Evolutionary conservation across 2,113 vertebrate species (phyloP).

Genomic region (Lepus americanus): DNA sequence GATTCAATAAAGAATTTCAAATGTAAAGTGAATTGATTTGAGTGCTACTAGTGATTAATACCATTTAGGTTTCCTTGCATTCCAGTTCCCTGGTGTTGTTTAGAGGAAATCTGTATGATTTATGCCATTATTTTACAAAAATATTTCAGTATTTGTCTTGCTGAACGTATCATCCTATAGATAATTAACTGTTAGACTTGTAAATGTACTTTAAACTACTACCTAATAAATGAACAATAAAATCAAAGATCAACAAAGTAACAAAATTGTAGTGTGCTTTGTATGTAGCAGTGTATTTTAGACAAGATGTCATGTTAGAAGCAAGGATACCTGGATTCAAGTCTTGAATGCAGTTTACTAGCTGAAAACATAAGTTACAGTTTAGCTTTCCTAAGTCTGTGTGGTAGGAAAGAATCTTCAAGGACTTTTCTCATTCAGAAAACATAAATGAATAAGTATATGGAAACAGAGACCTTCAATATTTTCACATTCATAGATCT

Average conservation of each 20-base stretch:
- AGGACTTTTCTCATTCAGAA: neutral
- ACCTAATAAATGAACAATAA: neutral
- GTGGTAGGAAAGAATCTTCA: neutral
- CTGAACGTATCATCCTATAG: constrained; percentile 4
- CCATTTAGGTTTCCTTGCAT: neutral
- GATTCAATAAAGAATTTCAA: constrained; percentile 12
- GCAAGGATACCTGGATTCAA: neutral
- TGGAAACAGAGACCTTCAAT: neutral
- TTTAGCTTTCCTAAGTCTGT: neutral
- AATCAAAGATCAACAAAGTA: neutral
- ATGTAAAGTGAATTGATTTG: constrained; percentile 46
- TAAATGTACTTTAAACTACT: neutral
- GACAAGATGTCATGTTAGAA: neutral
- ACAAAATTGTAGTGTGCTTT: neutral
- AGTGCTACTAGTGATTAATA: constrained; percentile 3
- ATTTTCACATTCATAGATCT: neutral
- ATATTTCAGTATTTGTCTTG: neutral
- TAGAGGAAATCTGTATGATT: neutral
- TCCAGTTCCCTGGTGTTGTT: neutral
- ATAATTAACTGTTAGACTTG: neutral
- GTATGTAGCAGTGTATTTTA: neutral
- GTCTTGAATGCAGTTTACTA: neutral
- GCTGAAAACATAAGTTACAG: neutral
- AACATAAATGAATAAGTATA: neutral
- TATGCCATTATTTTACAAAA: neutral